phyloP scores from a whole-genome alignment of 2,888 invertebrate genomes.

The Chaitophorus viminalis region DNA sequence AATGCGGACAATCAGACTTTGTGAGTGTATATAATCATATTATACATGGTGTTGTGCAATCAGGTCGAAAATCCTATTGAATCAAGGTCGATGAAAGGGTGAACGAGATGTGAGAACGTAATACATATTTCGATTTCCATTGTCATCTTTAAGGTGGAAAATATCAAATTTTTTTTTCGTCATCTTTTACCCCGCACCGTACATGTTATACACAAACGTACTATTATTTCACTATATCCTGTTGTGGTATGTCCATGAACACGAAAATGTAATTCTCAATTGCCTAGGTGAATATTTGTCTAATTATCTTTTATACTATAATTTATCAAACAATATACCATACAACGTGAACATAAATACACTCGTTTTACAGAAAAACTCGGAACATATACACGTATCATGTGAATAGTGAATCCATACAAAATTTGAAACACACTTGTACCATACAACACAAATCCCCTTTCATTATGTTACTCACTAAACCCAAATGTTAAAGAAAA shows the following conservation, averaged over 20 bases:
- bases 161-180: conserved; percentile 2
- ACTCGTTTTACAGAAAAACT: background rate
- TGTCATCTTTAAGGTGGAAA: conserved; percentile 35
- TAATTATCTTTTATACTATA: background rate
- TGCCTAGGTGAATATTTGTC: background rate
- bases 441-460: background rate
- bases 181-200: background rate
- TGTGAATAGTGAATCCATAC: background rate
- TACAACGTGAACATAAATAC: background rate
- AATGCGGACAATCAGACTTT: conserved; percentile 41
- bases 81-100: conserved; percentile 45
- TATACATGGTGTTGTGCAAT: conserved; percentile 48
- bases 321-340: conserved; percentile 33
- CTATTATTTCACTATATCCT: background rate
- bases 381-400: background rate
- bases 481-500: conserved; percentile 6
- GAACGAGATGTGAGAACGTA: conserved; percentile 47
- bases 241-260: background rate
- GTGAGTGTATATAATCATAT: background rate
- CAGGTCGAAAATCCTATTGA: conserved; percentile 48
- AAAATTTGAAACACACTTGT: background rate
- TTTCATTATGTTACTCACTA: background rate
- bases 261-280: background rate
- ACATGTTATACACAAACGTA: background rate
- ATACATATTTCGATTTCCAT: conserved; percentile 37